Percentiles rank a stretch among this genome's conserved stretches.
phyloP scores from a whole-genome alignment of 2,113 vertebrate species.

The Colinus virginianus region DNA sequence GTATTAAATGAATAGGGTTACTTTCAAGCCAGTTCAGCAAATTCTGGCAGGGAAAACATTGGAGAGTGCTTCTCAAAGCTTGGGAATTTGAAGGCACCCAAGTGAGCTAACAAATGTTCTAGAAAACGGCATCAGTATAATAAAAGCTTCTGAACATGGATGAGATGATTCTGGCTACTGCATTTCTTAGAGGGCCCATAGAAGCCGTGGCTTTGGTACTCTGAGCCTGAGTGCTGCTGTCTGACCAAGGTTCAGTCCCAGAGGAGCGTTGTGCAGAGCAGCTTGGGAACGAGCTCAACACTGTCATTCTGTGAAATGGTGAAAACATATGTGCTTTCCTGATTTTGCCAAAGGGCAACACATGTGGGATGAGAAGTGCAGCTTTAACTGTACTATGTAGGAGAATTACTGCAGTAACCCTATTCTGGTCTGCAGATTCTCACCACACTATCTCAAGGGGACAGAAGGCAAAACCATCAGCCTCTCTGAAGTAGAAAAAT shows the following conservation, averaged over 20 bases:
- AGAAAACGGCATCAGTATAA: background rate
- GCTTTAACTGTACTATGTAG: accelerated
- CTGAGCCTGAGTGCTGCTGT: background rate
- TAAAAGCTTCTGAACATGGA: background rate
- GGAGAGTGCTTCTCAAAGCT: background rate
- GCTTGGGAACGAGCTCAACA: background rate
- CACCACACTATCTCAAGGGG: background rate
- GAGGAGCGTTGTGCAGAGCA: background rate
- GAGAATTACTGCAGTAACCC: background rate
- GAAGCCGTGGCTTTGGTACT: accelerated
- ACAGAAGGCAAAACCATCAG: background rate
- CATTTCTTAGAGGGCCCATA: background rate
- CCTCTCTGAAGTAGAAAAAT: background rate
- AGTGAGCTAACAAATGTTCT: background rate
- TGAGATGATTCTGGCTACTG: background rate
- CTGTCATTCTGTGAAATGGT: background rate
- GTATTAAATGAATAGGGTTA: background rate
- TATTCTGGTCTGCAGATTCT: background rate
- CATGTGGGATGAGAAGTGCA: background rate
- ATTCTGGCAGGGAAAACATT: background rate
- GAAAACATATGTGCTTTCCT: background rate
- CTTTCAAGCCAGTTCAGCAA: background rate
- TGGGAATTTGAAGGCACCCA: background rate
- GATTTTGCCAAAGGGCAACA: background rate
- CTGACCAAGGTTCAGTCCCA: background rate